phyloP scores from a whole-genome alignment of 2,797 vertebrate species.

The Micrastur ruficollis region DNA sequence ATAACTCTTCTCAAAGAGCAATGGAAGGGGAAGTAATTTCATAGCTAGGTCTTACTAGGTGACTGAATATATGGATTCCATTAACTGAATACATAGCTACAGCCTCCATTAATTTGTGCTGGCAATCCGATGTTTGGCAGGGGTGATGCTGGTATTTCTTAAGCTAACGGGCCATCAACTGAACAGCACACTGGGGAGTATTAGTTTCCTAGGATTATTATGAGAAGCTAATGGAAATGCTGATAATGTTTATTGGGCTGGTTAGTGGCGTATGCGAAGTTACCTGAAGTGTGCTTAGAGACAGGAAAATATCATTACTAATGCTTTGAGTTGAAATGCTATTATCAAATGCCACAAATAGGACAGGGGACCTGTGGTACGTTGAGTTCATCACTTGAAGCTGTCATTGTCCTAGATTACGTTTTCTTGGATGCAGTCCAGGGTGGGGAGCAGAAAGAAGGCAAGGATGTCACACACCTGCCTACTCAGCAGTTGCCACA shows the following conservation, averaged over 20 bases:
- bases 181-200: not conserved
- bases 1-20: not conserved
- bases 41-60: not conserved
- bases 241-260: not conserved
- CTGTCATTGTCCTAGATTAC: accelerated
- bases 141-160: not conserved
- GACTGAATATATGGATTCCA: constrained; percentile 8
- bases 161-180: not conserved
- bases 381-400: not conserved
- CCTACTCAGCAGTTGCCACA: not conserved
- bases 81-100: not conserved
- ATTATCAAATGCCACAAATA: not conserved
- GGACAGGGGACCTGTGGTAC: not conserved
- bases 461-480: not conserved
- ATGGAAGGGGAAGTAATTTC: not conserved
- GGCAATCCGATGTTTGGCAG: not conserved
- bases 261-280: not conserved
- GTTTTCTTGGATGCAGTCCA: not conserved
- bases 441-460: not conserved
- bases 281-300: not conserved
- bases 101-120: not conserved
- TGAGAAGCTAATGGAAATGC: not conserved
- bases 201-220: not conserved
- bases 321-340: not conserved
- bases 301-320: not conserved